Evolutionary conservation across 2,113 vertebrate species (phyloP).

Genomic region (Circaetus cinerascens): DNA sequence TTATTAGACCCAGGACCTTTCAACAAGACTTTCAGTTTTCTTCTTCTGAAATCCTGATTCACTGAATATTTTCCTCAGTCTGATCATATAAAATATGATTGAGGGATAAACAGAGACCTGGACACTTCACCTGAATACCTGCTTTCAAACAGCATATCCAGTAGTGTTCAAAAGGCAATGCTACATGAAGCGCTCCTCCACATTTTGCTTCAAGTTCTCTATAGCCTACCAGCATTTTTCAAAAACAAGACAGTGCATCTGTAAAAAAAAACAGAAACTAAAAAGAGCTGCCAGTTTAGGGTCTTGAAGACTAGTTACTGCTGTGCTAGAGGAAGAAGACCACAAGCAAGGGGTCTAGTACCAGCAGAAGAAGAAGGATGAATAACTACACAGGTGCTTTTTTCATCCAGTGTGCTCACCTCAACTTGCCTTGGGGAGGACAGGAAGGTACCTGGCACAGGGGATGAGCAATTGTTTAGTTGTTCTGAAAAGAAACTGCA

Average conservation of each 20-base stretch:
- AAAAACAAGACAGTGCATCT: neutral
- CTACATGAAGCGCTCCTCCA: neutral
- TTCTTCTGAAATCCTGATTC: neutral
- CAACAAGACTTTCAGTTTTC: neutral
- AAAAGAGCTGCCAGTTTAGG: neutral
- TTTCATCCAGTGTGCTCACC: neutral
- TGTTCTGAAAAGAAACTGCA: neutral
- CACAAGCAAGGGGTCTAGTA: neutral
- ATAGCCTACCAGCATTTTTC: neutral
- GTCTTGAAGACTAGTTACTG: slow-evolving; percentile 22
- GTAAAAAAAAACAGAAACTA: neutral
- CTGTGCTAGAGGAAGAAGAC: neutral
- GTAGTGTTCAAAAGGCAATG: neutral
- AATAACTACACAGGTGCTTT: neutral
- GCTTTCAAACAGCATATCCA: slow-evolving; percentile 34
- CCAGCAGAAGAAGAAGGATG: neutral
- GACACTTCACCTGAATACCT: neutral
- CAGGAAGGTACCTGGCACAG: neutral
- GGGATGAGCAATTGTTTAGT: neutral
- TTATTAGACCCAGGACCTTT: neutral
- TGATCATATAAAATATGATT: neutral
- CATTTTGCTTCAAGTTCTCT: slow-evolving; percentile 15
- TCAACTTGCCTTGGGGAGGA: neutral
- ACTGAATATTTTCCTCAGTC: neutral
- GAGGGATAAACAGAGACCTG: neutral